phyloP scores from a whole-genome alignment of 2,797 vertebrate species.

The Artibeus jamaicensis region DNA sequence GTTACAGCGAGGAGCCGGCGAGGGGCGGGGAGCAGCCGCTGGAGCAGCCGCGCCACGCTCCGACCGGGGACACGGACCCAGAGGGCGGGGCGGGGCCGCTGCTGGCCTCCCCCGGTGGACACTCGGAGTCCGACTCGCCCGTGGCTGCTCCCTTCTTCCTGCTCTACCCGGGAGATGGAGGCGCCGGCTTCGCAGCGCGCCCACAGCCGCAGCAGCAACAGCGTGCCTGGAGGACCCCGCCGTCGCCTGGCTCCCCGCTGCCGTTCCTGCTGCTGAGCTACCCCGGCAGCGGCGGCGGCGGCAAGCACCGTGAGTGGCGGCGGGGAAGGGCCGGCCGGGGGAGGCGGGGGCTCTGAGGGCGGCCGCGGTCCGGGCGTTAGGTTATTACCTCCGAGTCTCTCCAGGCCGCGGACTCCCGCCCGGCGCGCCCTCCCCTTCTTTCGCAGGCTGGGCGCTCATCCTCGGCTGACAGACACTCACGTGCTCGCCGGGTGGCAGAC shows the following conservation, averaged over 20 bases:
- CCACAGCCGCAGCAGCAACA: conserved; percentile 65
- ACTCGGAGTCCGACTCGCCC: conserved; percentile 67
- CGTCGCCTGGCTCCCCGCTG: conserved; percentile 75
- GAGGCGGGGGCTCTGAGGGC: too few relatives aligned
- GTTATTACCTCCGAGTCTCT: background rate
- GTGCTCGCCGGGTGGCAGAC: background rate
- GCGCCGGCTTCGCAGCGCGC: conserved; percentile 63
- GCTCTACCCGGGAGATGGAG: conserved; percentile 72
- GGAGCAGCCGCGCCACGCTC: background rate
- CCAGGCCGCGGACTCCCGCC: background rate
- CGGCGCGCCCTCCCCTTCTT: background rate
- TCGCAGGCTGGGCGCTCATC: background rate
- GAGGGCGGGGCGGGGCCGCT: conserved; percentile 44
- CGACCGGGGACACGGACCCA: conserved; percentile 14
- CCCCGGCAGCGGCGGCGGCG: conserved; percentile 69
- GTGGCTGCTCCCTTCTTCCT: conserved; percentile 75
- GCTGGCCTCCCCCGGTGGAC: conserved; percentile 36
- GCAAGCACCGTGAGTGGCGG: conserved; percentile 73
- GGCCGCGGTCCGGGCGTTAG: background rate
- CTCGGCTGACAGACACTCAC: conserved; percentile 22
- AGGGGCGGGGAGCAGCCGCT: conserved; percentile 40
- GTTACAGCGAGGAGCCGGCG: conserved; percentile 49
- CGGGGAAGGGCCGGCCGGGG: conserved; percentile 33
- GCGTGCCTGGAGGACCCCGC: conserved; percentile 79
- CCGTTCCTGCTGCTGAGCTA: conserved; percentile 76